Evolutionary conservation across 2,113 vertebrate genomes (phyloP).

Genomic region (Mormyrus iriodes): DNA sequence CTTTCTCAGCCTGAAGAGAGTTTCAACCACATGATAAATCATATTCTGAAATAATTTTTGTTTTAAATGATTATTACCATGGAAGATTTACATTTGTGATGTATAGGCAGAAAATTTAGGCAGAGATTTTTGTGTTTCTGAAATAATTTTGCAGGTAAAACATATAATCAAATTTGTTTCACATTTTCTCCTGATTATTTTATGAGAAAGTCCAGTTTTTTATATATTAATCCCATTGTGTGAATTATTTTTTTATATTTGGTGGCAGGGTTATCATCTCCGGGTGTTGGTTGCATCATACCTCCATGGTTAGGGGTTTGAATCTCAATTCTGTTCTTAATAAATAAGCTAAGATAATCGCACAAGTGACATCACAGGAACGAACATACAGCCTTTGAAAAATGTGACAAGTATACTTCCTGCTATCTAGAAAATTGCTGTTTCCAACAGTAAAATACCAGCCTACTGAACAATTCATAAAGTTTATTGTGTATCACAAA

Average conservation of each 20-base stretch:
- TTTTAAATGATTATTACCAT: neutral
- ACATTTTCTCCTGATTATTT: neutral
- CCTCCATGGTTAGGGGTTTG: too few relatives aligned
- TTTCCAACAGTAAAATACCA: neutral
- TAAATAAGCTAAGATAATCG: too few relatives aligned
- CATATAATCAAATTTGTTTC: neutral
- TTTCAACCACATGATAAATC: neutral
- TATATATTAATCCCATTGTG: too few relatives aligned
- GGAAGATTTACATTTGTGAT: neutral
- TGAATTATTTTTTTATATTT: too few relatives aligned
- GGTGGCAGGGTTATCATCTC: too few relatives aligned
- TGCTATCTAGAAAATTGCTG: neutral
- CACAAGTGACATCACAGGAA: too few relatives aligned
- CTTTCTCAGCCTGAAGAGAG: neutral
- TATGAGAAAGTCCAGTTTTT: too few relatives aligned
- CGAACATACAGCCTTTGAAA: too few relatives aligned
- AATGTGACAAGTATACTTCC: neutral
- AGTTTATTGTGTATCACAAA: neutral
- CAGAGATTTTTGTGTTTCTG: neutral
- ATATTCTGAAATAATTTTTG: neutral
- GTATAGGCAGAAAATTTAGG: neutral
- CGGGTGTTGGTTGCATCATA: too few relatives aligned
- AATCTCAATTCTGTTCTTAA: too few relatives aligned
- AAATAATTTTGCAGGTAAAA: neutral
- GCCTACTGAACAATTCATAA: neutral